Conservation (phyloP, 2,113 vertebrate genomes). For the Monarcha castaneiventris region DNA sequence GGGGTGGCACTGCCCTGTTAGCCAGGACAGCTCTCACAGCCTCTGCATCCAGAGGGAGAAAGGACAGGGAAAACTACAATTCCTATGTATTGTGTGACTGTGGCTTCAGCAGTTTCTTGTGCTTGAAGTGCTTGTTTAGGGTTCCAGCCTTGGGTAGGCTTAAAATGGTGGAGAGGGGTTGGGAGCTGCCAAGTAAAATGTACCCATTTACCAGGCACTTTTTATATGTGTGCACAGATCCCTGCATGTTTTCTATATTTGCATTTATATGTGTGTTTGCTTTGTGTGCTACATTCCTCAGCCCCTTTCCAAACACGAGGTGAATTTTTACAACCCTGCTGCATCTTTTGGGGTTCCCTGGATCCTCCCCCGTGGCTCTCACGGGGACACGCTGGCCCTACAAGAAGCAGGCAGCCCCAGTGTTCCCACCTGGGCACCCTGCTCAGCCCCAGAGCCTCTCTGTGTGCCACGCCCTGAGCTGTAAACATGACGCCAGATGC, state of each 20-base stretch:
- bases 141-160: neutral
- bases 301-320: neutral
- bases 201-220: neutral
- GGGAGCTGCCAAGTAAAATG: neutral
- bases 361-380: neutral
- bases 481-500: neutral
- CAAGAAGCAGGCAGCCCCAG: neutral
- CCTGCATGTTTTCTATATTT: neutral
- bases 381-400: neutral
- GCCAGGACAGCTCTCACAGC: neutral
- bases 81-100: neutral
- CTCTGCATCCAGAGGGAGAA: neutral
- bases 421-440: neutral
- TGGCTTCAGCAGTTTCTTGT: neutral
- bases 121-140: neutral
- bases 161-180: neutral
- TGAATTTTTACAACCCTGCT: neutral
- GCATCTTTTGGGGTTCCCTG: neutral
- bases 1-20: neutral
- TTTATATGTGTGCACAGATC: rapidly evolving
- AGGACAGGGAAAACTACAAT: neutral
- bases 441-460: neutral
- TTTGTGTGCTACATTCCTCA: neutral
- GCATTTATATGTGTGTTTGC: neutral
- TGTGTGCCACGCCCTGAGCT: rapidly evolving